Evolutionary conservation across 1,140 invertebrate species (phyloP).

Genomic region (Neotoxoptera formosana): DNA sequence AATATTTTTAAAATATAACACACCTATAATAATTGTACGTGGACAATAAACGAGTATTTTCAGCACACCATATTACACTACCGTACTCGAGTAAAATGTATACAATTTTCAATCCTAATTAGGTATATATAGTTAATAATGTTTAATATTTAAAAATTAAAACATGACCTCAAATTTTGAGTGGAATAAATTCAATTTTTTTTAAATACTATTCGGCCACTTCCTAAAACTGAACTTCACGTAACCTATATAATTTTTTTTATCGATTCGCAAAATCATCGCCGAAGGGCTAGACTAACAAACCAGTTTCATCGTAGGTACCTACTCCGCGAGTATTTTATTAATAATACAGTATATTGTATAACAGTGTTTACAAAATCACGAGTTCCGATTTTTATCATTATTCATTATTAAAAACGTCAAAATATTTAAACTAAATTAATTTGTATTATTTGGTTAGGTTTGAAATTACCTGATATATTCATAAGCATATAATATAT

Average conservation of each 20-base stretch:
- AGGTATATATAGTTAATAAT: no score
- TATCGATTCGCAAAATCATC: constrained; percentile 36
- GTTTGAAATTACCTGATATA: not conserved
- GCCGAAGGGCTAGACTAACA: not conserved
- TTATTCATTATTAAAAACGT: not conserved
- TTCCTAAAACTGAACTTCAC: not conserved
- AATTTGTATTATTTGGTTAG: not conserved
- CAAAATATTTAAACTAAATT: not conserved
- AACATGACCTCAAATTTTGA: constrained; percentile 19
- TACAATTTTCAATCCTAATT: not conserved
- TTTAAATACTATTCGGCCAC: not conserved
- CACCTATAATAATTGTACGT: not conserved
- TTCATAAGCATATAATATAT: not conserved
- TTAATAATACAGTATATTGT: not conserved
- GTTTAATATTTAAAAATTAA: not conserved
- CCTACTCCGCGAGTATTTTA: not conserved
- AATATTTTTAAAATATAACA: not conserved
- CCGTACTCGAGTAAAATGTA: not conserved
- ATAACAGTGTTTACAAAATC: not conserved
- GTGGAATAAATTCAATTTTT: not conserved
- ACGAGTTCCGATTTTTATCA: not conserved
- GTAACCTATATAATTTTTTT: constrained; percentile 35
- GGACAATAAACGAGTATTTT: not conserved
- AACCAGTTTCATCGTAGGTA: constrained; percentile 30
- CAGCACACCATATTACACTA: not conserved